A percentile compares a stretch with the other conserved stretches of the same genome.
Conservation (phyloP, 2,797 vertebrate species). For the Carcharodon carcharias region DNA sequence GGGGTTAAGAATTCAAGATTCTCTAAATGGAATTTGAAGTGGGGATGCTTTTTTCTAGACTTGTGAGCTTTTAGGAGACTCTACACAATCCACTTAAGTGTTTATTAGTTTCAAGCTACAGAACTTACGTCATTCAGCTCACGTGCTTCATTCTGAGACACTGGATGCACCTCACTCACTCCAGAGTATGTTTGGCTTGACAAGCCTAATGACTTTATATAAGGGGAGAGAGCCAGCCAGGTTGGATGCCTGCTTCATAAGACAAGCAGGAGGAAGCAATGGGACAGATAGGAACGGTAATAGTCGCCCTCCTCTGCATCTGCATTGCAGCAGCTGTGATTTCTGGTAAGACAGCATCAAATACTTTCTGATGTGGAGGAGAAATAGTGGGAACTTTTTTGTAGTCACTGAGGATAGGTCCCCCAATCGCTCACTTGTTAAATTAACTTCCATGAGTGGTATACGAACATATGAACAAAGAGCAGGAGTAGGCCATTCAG, state of each 20-base stretch:
- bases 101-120: neutral
- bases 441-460: neutral
- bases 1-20: neutral
- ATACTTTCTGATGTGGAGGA: neutral
- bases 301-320: neutral
- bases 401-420: neutral
- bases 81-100: neutral
- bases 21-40: neutral
- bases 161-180: neutral
- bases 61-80: neutral
- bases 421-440: neutral
- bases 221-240: neutral
- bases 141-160: neutral
- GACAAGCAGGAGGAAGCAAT: neutral
- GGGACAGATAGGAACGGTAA: neutral
- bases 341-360: slow-evolving; percentile 15
- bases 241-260: neutral
- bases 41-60: neutral
- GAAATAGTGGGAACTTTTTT: neutral
- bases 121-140: neutral
- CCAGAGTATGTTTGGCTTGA: neutral
- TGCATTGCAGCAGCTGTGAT: neutral
- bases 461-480: no score
- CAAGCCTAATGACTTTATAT: neutral
- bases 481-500: no score